phyloP scores from a whole-genome alignment of 1,140 invertebrate species.

The Mactra quadrangularis region DNA sequence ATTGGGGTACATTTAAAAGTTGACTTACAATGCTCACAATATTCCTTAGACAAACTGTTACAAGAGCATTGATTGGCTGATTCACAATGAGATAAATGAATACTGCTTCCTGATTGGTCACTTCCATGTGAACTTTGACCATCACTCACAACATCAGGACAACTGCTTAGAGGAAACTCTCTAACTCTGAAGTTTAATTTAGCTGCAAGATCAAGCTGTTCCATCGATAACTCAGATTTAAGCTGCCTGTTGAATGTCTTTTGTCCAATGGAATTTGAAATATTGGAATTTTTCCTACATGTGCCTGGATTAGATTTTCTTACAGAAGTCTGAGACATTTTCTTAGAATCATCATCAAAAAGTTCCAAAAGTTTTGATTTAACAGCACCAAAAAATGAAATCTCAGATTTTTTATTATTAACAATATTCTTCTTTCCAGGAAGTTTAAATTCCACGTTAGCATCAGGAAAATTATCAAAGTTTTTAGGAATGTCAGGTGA shows the following conservation, averaged over 20 bases:
- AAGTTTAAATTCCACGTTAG: constrained; percentile 41
- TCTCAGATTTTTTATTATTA: constrained; percentile 1
- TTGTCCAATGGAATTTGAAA: not conserved
- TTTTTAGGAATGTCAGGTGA: constrained; percentile 4
- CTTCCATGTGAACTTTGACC: not conserved
- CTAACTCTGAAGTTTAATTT: constrained; percentile 67
- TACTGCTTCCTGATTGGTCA: not conserved
- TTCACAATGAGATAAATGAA: not conserved
- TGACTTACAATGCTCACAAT: too few relatives aligned
- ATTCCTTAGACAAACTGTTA: too few relatives aligned
- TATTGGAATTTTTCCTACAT: not conserved
- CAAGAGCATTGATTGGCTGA: too few relatives aligned
- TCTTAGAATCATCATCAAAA: constrained; percentile 37
- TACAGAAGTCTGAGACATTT: constrained; percentile 1
- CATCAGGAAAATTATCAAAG: constrained; percentile 17
- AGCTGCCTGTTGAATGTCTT: not conserved
- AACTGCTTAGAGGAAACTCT: constrained; percentile 74
- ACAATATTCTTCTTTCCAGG: not conserved
- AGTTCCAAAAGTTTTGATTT: constrained; percentile 50
- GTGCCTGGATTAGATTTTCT: not conserved
- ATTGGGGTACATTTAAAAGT: too few relatives aligned
- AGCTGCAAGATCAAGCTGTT: constrained; percentile 45
- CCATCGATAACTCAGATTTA: constrained; percentile 5
- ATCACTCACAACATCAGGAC: constrained; percentile 52
- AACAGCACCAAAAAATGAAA: constrained; percentile 28